These are phyloP conservation scores for Pelochelys cantorii DNA, from an alignment of 2,797 vertebrate species.

Conservation along the genomic window DNA sequence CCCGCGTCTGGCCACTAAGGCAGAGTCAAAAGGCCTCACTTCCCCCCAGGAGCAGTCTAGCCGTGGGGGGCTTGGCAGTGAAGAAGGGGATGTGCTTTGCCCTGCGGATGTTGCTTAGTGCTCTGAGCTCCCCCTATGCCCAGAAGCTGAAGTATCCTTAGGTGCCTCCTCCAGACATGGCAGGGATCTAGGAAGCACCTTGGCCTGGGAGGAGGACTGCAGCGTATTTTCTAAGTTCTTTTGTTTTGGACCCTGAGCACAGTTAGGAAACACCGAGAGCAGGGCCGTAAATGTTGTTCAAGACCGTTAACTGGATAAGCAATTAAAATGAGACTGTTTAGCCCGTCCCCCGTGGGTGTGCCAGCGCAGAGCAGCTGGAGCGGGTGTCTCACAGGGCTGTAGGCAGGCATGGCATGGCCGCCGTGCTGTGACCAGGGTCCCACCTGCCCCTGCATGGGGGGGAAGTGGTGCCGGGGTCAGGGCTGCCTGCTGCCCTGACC, in stretches of 20 bases:
- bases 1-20: not conserved
- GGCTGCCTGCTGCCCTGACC: too few relatives aligned
- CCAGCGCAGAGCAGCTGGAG: too few relatives aligned
- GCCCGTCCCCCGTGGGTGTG: too few relatives aligned
- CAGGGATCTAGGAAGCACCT: not conserved
- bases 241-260: not conserved
- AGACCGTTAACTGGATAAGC: too few relatives aligned
- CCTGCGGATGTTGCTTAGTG: not conserved
- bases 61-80: accelerated
- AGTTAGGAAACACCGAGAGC: not conserved
- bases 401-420: too few relatives aligned
- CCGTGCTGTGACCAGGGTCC: too few relatives aligned
- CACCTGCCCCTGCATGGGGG: too few relatives aligned
- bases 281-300: too few relatives aligned
- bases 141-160: not conserved
- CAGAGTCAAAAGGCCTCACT: not conserved
- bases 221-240: not conserved
- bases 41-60: accelerated
- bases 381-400: too few relatives aligned
- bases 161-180: not conserved
- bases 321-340: too few relatives aligned
- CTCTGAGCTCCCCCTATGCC: slow-evolving; percentile 32
- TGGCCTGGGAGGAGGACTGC: not conserved
- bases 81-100: slow-evolving; percentile 49
- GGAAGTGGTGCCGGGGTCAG: too few relatives aligned